Evolutionary conservation across 1,140 invertebrate genomes (phyloP), one percentile per base, ranked within the genome.

Genomic region (Drosophila melanogaster): DNA sequence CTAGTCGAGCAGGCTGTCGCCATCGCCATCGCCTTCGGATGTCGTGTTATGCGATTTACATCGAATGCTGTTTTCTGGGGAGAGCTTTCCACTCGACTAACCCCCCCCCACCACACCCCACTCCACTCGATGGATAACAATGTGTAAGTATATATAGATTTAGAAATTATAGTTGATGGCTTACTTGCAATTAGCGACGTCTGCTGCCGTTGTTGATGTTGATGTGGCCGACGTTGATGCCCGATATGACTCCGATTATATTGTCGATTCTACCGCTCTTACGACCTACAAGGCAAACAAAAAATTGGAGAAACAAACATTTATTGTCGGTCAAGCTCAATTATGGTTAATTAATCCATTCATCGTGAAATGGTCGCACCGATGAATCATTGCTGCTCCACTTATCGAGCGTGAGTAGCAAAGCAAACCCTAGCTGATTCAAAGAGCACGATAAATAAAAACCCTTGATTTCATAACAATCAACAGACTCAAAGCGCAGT

Each of bases 1-100:
- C 81, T 81, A 86, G 81, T 86, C 81, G 81, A 86, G 81, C 81
- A 78, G 66, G 79, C 83, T 84, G 71, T 83, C 84, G 84, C 84
- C 79, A 86, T 30, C 30, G 30, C 30, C 30, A 30, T 81, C 56
- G 73, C 66, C 73, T 81, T 72, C 33, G 71, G 77, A 59, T 85
- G 75, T 86, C 83, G 83, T 83, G 81, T 72, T 86, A 67, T 86
- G 77, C 77, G 77, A 85, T 85, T 85, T 81, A 81, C 81, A 85
- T 86, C 59, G 79, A 74, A 60, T 50, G 46, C 38, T 66, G 40
- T 30, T 79, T 14, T 38, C 33, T 50, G 17, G 65, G 65, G 61
- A 67, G 65, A 67, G 62, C 37, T 69, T 69, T 69, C 33, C 64
- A 70, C 51, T 38, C 26, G 22, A 24, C 43, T 24, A 12, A 30